Evolutionary conservation across 1,140 invertebrate genomes (phyloP).

Genomic region (Trachelipus rathkii): DNA sequence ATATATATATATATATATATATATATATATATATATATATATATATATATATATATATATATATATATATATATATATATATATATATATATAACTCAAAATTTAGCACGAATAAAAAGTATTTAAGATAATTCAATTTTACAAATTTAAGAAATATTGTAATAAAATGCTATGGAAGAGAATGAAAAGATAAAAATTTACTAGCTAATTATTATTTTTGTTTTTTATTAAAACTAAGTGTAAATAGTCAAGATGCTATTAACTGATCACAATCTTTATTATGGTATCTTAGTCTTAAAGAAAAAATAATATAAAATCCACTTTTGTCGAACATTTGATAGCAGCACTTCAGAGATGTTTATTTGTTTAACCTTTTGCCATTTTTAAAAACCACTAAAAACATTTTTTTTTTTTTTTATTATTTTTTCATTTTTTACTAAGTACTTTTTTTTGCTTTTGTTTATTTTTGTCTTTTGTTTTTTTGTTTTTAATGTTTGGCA

Average conservation of each 20-base stretch:
- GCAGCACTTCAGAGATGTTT: slow-evolving; percentile 25
- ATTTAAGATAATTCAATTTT: too few species aligned
- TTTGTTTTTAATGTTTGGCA: slow-evolving; percentile 26
- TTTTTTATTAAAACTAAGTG: slow-evolving; percentile 22
- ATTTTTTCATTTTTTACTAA: too few species aligned
- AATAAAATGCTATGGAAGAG: slow-evolving; percentile 33
- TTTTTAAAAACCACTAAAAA: too few species aligned
- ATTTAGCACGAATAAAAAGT: too few species aligned
- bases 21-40: too few species aligned
- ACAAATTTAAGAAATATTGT: slow-evolving; percentile 26
- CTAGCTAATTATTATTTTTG: too few species aligned
- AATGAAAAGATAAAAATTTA: slow-evolving; percentile 36
- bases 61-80: too few species aligned
- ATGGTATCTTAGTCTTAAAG: slow-evolving; percentile 30
- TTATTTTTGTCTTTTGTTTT: slow-evolving; percentile 31
- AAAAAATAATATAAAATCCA: background rate
- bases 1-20: too few species aligned
- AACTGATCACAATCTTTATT: slow-evolving; percentile 34
- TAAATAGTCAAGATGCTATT: slow-evolving; percentile 31
- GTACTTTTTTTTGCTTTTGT: too few species aligned
- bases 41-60: too few species aligned
- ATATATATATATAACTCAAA: too few species aligned
- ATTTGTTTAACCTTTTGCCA: slow-evolving; percentile 34
- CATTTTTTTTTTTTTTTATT: too few species aligned
- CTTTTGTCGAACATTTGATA: slow-evolving; percentile 30